A percentile compares a stretch with the other conserved stretches of the same genome.
Evolutionary conservation across 2,888 invertebrate genomes (phyloP).

Genomic region (Adineta ricciae): DNA sequence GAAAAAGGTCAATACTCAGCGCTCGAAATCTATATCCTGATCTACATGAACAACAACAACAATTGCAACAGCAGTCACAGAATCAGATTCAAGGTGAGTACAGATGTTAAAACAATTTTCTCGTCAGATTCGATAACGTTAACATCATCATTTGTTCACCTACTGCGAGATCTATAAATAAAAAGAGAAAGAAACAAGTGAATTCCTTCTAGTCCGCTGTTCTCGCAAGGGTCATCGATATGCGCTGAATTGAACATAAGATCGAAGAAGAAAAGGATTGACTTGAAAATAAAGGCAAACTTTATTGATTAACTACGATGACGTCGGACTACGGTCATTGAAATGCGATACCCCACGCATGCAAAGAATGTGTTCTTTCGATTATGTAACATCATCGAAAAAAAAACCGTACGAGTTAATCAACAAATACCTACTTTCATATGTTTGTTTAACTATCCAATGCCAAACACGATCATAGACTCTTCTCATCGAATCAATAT

Average conservation of each 20-base stretch:
- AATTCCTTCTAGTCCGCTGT: background rate
- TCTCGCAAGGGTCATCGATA: background rate
- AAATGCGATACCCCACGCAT: background rate
- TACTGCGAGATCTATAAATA: background rate
- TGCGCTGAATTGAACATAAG: background rate
- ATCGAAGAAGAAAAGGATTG: background rate
- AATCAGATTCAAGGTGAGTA: background rate
- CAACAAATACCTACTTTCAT: background rate
- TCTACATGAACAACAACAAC: background rate
- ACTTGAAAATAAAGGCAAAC: background rate
- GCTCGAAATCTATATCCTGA: background rate
- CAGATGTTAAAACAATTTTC: background rate
- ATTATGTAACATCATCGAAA: background rate
- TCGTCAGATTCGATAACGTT: background rate
- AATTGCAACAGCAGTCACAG: too few relatives aligned
- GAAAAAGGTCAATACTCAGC: background rate
- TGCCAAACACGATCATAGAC: constrained; percentile 8
- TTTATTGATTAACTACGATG: background rate
- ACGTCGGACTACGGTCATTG: background rate
- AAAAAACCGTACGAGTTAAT: background rate
- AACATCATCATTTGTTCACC: background rate
- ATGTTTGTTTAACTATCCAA: constrained; percentile 21
- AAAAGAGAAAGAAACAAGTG: background rate
- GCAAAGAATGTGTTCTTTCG: background rate
- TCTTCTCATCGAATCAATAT: constrained; percentile 6